These are phyloP conservation scores for Drosophila carrolli DNA, from an alignment of 1,140 invertebrate species.

Conservation along the genomic window DNA sequence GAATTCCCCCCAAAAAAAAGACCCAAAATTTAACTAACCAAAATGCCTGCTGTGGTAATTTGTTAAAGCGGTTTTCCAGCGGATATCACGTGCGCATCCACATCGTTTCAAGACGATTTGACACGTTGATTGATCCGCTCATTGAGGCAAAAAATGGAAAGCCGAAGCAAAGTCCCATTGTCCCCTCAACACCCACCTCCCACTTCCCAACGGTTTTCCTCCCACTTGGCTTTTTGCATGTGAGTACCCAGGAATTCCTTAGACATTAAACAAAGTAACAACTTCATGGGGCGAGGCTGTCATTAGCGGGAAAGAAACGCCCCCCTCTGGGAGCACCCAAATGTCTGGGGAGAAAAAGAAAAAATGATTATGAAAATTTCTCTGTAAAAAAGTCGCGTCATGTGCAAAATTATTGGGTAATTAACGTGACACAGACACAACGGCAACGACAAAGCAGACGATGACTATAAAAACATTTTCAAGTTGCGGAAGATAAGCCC, in stretches of 20 bases:
- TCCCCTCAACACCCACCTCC: constrained; percentile 3
- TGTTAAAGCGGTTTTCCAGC: constrained; percentile 71
- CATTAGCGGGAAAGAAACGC: constrained; percentile 59
- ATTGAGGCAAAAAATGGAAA: constrained; percentile 76
- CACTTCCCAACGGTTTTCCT: background rate
- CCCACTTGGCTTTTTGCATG: constrained; percentile 49
- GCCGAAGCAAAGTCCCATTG: constrained; percentile 33
- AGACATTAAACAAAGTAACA: constrained; percentile 75
- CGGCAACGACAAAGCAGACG: constrained; percentile 33
- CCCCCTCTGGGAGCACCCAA: constrained; percentile 51
- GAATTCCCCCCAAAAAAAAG: background rate
- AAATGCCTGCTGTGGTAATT: constrained; percentile 69
- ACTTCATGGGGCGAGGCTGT: constrained; percentile 59
- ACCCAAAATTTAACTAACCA: constrained; percentile 68
- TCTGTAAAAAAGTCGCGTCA: constrained; percentile 60
- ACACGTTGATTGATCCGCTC: constrained; percentile 79
- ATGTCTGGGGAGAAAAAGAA: constrained; percentile 28
- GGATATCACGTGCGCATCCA: constrained; percentile 70
- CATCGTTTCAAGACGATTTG: constrained; percentile 73
- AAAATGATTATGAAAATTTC: constrained; percentile 64
- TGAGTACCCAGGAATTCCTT: constrained; percentile 41
- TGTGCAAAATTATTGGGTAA: constrained; percentile 77
- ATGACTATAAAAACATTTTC: constrained; percentile 46
- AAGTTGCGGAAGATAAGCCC: constrained; percentile 33
- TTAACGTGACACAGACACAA: constrained; percentile 60